Conservation (phyloP, 2,888 invertebrate species). For the Latrodectus hesperus region DNA sequence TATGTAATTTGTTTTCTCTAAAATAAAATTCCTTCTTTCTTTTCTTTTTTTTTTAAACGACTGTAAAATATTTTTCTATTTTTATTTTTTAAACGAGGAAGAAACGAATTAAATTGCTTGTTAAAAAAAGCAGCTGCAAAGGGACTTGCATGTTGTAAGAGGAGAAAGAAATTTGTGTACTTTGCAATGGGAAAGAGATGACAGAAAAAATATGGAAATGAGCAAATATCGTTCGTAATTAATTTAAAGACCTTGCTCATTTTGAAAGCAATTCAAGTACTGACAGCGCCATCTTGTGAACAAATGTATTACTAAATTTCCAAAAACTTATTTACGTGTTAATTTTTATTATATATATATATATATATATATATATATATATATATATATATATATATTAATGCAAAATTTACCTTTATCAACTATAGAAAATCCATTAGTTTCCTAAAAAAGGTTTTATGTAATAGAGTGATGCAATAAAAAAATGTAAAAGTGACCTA, state of each 20-base stretch:
- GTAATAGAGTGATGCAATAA: too few species aligned
- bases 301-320: too few species aligned
- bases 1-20: conserved; percentile 4
- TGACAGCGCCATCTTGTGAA: conserved; percentile 48
- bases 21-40: conserved; percentile 16
- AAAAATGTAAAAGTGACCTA: too few species aligned
- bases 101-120: conserved; percentile 57
- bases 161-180: conserved; percentile 11
- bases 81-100: conserved; percentile 4
- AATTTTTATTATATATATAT: too few species aligned
- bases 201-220: conserved; percentile 53
- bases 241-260: conserved; percentile 45
- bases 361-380: too few species aligned
- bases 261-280: neutral
- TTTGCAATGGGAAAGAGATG: conserved; percentile 21
- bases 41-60: conserved; percentile 27
- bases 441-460: too few species aligned
- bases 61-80: conserved; percentile 48
- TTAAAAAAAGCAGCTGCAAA: conserved; percentile 16
- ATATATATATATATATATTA: too few species aligned
- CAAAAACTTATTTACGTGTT: too few species aligned
- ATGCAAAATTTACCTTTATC: too few species aligned
- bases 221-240: conserved; percentile 54
- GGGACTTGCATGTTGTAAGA: conserved; percentile 28
- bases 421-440: too few species aligned